phyloP scores from a whole-genome alignment of 2,113 vertebrate species.

The Heterocephalus glaber region DNA sequence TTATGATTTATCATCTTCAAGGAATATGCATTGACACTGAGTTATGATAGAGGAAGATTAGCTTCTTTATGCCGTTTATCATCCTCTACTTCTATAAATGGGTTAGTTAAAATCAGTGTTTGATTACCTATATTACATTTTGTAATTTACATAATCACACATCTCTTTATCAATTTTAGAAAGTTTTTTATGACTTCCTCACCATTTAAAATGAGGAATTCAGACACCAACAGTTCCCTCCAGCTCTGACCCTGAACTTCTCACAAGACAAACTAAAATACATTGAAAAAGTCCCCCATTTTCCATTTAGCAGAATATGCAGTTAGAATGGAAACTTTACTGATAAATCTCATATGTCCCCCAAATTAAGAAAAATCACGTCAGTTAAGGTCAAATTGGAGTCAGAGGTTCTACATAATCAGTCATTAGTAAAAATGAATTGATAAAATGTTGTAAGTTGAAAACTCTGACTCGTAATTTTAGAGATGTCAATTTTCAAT shows the following conservation, averaged over 20 bases:
- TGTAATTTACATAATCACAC: background rate
- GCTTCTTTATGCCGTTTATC: background rate
- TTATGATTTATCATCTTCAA: background rate
- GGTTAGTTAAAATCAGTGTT: constrained; percentile 27
- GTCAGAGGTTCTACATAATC: background rate
- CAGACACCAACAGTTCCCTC: background rate
- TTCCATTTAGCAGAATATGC: background rate
- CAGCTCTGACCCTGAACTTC: background rate
- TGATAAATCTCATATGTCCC: background rate
- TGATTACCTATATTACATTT: background rate
- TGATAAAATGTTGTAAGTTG: background rate
- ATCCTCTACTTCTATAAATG: background rate
- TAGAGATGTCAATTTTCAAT: constrained; percentile 3
- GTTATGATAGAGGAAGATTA: constrained; percentile 7
- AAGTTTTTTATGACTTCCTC: background rate
- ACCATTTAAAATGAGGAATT: background rate
- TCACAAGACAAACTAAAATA: background rate
- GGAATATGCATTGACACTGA: background rate
- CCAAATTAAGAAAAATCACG: background rate
- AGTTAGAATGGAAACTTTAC: background rate
- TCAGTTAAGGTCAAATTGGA: background rate
- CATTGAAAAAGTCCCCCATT: background rate
- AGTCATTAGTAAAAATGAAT: background rate
- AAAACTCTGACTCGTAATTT: background rate
- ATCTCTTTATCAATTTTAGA: background rate